phyloP scores from a whole-genome alignment of 1,140 invertebrate genomes.

The Chrysopa pallens region DNA sequence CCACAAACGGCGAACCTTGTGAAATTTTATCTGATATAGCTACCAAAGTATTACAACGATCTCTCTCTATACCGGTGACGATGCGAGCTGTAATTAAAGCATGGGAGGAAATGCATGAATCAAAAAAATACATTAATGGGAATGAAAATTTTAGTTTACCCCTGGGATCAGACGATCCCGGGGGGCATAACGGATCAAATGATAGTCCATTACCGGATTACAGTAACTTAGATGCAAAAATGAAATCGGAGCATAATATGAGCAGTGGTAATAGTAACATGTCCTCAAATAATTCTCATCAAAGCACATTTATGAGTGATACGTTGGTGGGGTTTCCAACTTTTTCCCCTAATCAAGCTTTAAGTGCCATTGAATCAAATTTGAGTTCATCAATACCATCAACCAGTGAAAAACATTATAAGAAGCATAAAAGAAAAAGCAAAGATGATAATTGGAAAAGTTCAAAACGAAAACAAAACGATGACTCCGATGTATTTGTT shows the following conservation, averaged over 20 bases:
- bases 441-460: constrained; percentile 30
- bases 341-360: constrained; percentile 6
- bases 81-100: constrained; percentile 34
- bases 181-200: constrained; percentile 23
- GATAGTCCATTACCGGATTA: constrained; percentile 28
- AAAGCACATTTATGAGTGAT: constrained; percentile 18
- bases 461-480: constrained; percentile 29
- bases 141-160: constrained; percentile 25
- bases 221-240: constrained; percentile 27
- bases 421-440: constrained; percentile 27
- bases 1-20: constrained; percentile 19
- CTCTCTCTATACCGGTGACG: constrained; percentile 80
- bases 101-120: constrained; percentile 27
- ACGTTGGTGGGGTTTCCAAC: constrained; percentile 16
- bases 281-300: constrained; percentile 14
- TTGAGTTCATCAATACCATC: neutral
- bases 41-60: constrained; percentile 74
- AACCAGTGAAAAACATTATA: constrained; percentile 14
- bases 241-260: constrained; percentile 31
- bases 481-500: constrained; percentile 28
- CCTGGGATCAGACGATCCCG: constrained; percentile 21
- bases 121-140: constrained; percentile 17
- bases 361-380: neutral
- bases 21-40: constrained; percentile 56
- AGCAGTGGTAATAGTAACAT: constrained; percentile 20